phyloP scores from a whole-genome alignment of 2,113 vertebrate genomes.

The Porphyrio hochstetteri region DNA sequence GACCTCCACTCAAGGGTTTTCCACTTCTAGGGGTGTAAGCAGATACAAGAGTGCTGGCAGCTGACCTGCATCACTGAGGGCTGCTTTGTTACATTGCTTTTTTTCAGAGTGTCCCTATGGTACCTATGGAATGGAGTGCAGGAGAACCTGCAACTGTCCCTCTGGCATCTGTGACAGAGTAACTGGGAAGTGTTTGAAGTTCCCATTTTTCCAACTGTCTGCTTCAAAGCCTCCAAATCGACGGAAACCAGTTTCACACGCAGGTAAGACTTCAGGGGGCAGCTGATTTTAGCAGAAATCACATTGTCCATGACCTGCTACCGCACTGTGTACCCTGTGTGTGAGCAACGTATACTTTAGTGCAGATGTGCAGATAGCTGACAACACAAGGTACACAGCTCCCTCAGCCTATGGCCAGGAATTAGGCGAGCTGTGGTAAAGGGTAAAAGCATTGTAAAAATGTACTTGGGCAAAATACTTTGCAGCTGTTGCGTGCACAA shows the following conservation, averaged over 20 bases:
- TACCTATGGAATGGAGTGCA: conserved; percentile 91
- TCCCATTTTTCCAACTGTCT: conserved; percentile 87
- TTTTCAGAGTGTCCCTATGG: conserved; percentile 90
- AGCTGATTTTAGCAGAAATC: background rate
- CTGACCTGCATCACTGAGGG: background rate
- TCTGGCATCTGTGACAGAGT: conserved; percentile 91
- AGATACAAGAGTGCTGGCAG: background rate
- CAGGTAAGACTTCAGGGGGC: conserved; percentile 75
- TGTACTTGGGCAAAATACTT: background rate
- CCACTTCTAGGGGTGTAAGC: background rate
- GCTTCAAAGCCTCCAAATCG: conserved; percentile 72
- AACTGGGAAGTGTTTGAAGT: conserved; percentile 89
- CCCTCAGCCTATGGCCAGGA: background rate
- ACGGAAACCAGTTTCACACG: conserved; percentile 70
- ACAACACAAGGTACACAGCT: background rate
- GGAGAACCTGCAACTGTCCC: conserved; percentile 89
- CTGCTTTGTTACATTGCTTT: background rate
- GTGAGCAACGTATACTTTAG: background rate
- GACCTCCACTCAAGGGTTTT: background rate
- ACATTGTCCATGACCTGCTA: background rate
- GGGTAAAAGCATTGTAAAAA: background rate
- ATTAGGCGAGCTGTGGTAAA: background rate
- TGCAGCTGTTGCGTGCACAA: background rate
- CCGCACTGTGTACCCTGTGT: fast-evolving
- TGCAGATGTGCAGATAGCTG: background rate